Conservation (phyloP, 35 echinoderm and acorn worm genomes). For the Stichopus chloronotus region DNA sequence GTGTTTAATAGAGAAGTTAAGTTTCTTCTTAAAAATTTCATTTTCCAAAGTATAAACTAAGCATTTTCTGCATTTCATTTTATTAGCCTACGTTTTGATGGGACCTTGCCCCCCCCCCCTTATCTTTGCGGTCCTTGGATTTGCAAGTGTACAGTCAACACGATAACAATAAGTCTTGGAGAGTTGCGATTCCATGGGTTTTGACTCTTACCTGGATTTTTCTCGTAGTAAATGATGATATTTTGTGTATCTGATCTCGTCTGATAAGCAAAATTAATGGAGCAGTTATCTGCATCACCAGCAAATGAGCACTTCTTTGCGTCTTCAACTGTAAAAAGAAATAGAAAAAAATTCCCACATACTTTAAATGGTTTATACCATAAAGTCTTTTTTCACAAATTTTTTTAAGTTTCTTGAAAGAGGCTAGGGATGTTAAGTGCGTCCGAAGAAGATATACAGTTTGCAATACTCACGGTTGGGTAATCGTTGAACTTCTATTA, state of each 20-base stretch:
- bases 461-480: neutral
- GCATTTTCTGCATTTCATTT: no score
- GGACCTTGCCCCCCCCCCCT: neutral
- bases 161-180: no score
- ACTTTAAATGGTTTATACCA: neutral
- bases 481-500: conserved; percentile 13
- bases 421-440: neutral
- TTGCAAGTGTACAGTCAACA: neutral
- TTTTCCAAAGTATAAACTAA: no score
- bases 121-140: neutral
- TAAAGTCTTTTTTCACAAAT: neutral
- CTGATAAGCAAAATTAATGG: conserved; percentile 41
- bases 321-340: conserved; percentile 15
- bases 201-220: neutral
- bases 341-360: neutral
- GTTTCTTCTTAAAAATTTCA: no score
- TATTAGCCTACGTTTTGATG: no score
- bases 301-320: conserved; percentile 24
- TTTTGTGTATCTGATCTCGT: neutral
- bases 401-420: neutral
- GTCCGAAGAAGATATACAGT: no score
- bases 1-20: no score
- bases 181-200: no score
- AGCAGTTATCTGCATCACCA: conserved; percentile 27
- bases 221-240: conserved; percentile 9